phyloP scores from a whole-genome alignment of 2,113 vertebrate species.

The Rattus norvegicus region DNA sequence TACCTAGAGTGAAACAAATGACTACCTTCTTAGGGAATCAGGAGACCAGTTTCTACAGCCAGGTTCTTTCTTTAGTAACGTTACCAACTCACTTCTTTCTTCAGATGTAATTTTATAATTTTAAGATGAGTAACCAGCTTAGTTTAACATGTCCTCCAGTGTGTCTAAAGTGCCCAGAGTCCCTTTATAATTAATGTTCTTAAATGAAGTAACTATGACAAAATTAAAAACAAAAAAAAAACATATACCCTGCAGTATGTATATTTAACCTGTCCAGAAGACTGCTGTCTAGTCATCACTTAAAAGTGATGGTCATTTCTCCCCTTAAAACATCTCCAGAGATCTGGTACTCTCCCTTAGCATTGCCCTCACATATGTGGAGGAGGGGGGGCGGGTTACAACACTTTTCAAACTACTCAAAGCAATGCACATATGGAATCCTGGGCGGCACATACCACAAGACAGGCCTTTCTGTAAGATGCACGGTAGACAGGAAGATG shows the following conservation, averaged over 20 bases:
- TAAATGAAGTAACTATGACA: neutral
- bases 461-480: constrained; percentile 2
- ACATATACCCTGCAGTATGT: neutral
- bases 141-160: neutral
- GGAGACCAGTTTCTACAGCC: neutral
- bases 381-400: neutral
- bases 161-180: neutral
- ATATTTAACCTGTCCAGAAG: neutral
- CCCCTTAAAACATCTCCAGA: constrained; percentile 35
- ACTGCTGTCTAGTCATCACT: neutral
- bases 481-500: neutral
- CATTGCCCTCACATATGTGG: neutral
- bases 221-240: neutral
- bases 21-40: neutral
- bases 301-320: neutral
- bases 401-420: neutral
- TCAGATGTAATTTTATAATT: neutral
- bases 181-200: neutral
- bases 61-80: neutral
- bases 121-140: neutral
- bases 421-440: neutral
- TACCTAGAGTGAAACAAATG: neutral
- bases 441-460: neutral
- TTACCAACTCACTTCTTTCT: neutral
- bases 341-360: neutral